Evolutionary conservation across 1,140 invertebrate genomes (phyloP), one percentile per base, ranked within the genome.

Genomic region (Plutomurus gul): DNA sequence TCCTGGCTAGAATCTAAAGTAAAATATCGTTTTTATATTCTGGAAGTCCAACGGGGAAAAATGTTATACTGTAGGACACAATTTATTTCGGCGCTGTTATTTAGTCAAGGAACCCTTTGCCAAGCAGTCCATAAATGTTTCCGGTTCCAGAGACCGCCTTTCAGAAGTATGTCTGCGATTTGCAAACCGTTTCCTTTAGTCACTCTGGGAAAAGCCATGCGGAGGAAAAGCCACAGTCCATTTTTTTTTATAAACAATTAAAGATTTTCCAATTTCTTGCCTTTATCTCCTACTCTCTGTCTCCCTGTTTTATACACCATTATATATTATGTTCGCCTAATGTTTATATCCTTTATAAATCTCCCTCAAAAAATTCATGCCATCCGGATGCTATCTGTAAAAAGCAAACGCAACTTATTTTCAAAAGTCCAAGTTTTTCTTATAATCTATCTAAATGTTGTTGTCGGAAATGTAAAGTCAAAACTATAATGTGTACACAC

Each of bases 61-160:
- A 51, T 20, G 16, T 3, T 33, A 65, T 65, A 7, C 13, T 33
- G 30, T 16, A 18, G 16, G 8, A 16, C 27, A 36, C 27, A 25
- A 65, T 33, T 8, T 33, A n/a, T n/a, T n/a, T n/a, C n/a, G n/a
- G n/a, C n/a, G n/a, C n/a, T n/a, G n/a, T n/a, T n/a, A 33, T 33
- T 5, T 65, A 65, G 30, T 25, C 27, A 65, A 65, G 36, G 56
- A 65, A 30, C 36, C 56, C 18, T 65, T 65, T 27, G 56, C 56
- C 56, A 65, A 65, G 11, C 27, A 65, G 56, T 65, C 56, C 56
- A 65, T 65, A 65, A 65, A 65, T 65, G 56, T 65, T 65, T 65
- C 56, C 56, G 56, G 56, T n/a, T n/a, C 30, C 11, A 65, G 7
- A 65, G 36, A 65, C n/a, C 56, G 25, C 13, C 56, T 65, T 65